These are phyloP conservation scores for Colistium nudipinnis DNA, from an alignment of 2,113 vertebrate genomes.

Conservation along the genomic window DNA sequence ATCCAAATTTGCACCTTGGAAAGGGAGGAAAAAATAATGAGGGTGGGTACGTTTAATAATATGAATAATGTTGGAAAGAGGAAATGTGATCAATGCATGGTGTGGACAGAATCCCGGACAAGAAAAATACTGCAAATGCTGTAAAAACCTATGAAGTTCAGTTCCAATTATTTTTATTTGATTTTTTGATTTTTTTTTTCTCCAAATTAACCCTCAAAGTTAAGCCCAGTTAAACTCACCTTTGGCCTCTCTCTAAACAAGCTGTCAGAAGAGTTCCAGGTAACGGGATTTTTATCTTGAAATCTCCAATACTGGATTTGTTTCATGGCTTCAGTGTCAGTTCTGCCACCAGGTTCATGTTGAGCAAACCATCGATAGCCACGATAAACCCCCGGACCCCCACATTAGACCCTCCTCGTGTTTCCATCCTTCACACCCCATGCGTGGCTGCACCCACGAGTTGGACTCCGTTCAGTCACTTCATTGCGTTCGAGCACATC, in stretches of 20 bases:
- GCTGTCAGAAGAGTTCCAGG: constrained; percentile 86
- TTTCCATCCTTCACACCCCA: constrained; percentile 25
- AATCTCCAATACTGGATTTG: constrained; percentile 85
- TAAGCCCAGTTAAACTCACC: constrained; percentile 62
- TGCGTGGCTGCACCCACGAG: constrained; percentile 27
- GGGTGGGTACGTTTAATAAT: constrained; percentile 24
- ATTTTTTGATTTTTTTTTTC: background rate
- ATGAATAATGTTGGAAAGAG: constrained; percentile 27
- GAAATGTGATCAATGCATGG: constrained; percentile 47
- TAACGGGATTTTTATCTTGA: constrained; percentile 78
- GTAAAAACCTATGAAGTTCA: constrained; percentile 29
- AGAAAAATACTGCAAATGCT: constrained; percentile 23
- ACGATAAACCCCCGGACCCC: constrained; percentile 11
- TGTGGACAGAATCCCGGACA: constrained; percentile 41
- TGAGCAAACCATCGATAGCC: constrained; percentile 50
- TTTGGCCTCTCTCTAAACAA: constrained; percentile 85
- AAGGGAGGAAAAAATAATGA: background rate
- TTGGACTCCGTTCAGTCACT: constrained; percentile 42
- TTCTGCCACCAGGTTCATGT: constrained; percentile 68
- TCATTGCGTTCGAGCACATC: background rate
- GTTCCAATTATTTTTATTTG: constrained; percentile 33
- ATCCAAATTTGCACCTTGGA: constrained; percentile 11
- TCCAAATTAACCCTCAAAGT: constrained; percentile 36
- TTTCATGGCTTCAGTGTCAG: constrained; percentile 85
- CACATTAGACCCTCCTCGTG: constrained; percentile 22